Evolutionary conservation across 2,113 vertebrate genomes (phyloP), one percentile per base, ranked within the genome.

Genomic region (Apodemus speciosus): DNA sequence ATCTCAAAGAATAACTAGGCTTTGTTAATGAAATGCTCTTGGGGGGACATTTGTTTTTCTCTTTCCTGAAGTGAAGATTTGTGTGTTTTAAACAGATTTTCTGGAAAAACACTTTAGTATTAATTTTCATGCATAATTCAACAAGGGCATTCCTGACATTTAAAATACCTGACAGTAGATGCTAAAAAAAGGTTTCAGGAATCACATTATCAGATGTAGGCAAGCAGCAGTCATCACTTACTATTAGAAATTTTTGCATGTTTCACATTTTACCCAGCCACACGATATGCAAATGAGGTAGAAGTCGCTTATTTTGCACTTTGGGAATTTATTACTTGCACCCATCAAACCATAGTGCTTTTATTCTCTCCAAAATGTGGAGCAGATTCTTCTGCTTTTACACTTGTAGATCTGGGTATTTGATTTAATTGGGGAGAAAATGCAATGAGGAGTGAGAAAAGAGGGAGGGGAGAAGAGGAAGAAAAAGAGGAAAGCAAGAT

Each of bases 61-160:
- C 20, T 75, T 58, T 89, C 11, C 14, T 73, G 60, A 94, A 91
- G 72, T 49, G 69, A 91, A 56, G 46, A 72, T 90, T 69, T 76
- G 20, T 89, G 72, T 27, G 51, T 89, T 93, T 91, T 66, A 86
- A 90, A 92, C 73, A 10, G 73, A 84, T 66, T 93, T 86, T 38
- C n/a, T 46, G 69, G n/a, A 51, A 96, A 94, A 92, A 88, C 20
- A 53, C 51, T 58, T 94, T 14, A 76, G 38, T 40, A 93, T 85
- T 94, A 88, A 94, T 90, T 95, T 91, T 43, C 25, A 68, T 90
- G 66, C 43, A 92, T 93, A 95, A 81, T 96, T 93, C 77, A 96
- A 66, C 27, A 73, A 93, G 81, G 92, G 88, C 81, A 95, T 62
- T 80, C 76, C 62, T 94, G 76, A 93, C 60, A 88, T 85, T 94